Percentiles rank a stretch among this genome's conserved stretches.
These are phyloP conservation scores for Chrysoperla carnea DNA, from an alignment of 1,140 invertebrate species.

Conservation along the genomic window DNA sequence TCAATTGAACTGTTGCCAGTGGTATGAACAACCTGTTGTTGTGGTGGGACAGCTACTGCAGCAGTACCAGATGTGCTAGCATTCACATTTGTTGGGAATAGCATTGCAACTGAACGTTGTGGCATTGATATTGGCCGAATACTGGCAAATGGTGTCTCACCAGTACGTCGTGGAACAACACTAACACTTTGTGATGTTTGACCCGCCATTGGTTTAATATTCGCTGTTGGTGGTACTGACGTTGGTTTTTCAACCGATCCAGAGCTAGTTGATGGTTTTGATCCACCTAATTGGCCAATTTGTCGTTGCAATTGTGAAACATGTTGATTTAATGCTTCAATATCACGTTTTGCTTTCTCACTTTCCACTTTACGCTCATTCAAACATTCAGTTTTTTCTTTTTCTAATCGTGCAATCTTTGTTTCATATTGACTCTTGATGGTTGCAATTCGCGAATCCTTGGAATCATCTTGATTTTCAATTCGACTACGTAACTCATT, in stretches of 20 bases:
- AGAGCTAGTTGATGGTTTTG: slow-evolving; percentile 43
- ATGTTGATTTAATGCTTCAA: slow-evolving; percentile 56
- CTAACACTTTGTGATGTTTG: slow-evolving; percentile 31
- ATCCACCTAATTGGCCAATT: slow-evolving; percentile 46
- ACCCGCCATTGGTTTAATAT: slow-evolving; percentile 87
- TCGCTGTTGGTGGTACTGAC: slow-evolving; percentile 69
- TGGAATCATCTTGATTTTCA: slow-evolving; percentile 30
- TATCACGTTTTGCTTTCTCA: slow-evolving; percentile 39
- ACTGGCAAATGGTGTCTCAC: slow-evolving; percentile 72
- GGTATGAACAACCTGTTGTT: slow-evolving; percentile 31
- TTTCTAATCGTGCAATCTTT: slow-evolving; percentile 48
- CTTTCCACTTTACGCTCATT: slow-evolving; percentile 42
- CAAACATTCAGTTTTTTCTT: slow-evolving; percentile 52
- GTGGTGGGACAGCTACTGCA: slow-evolving; percentile 36
- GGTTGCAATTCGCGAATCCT: slow-evolving; percentile 32
- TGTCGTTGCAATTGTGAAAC: slow-evolving; percentile 62
- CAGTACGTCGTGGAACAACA: slow-evolving; percentile 6
- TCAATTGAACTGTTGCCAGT: slow-evolving; percentile 35
- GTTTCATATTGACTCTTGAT: slow-evolving; percentile 56
- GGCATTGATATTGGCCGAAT: slow-evolving; percentile 76
- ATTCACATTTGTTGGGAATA: slow-evolving; percentile 40
- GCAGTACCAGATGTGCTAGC: slow-evolving; percentile 23
- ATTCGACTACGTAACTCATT: slow-evolving; percentile 30
- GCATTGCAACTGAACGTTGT: slow-evolving; percentile 55
- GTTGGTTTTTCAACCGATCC: slow-evolving; percentile 45